Evolutionary conservation across 2,113 vertebrate genomes (phyloP), one percentile per base, ranked within the genome.

Genomic region (Semnopithecus entellus): DNA sequence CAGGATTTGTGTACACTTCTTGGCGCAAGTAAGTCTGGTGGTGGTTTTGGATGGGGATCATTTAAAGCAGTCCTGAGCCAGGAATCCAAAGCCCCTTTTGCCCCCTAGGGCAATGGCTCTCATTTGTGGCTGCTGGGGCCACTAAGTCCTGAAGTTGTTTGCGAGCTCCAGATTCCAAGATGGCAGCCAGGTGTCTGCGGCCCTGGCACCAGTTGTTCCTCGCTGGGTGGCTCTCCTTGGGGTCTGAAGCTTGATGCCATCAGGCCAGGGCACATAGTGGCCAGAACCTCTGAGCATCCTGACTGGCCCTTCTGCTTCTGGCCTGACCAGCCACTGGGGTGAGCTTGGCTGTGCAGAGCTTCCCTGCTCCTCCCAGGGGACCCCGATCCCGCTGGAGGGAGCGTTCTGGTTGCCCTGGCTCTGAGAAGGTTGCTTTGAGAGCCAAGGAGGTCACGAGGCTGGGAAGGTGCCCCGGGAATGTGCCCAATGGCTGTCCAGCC

Each of bases 251-350:
- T 38, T 17, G 50, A 27, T 16, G 82, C 20, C 85, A 11, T 64
- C 27, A 20, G 64, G 27, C 45, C 85, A 50, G 85, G 66, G 13
- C 5, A 18, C 0, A 4, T 12, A 8, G 87, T 61, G 72, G 95
- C 76, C 95, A 23, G 85, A 30, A 12, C 55, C 43, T 76, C 57
- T 43, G 55, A 59, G 72, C 87, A 22, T 20, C 73, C 3, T 27
- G 73, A 52, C 43, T 48, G 66, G 30, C 32, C 10, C 35, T 13
- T 12, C 20, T 4, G 3, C 13, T 14, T 20, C 68, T 70, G 59
- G 83, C 17, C 38, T n/a, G 22, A 57, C 7, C 6, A 1, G 64
- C 55, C 0, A 0, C 57, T 6, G 45, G n/a, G 55, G 6, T 4
- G 35, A 52, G 25, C 25, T 4, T 38, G 30, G n/a, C 55, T 0